Conservation (phyloP, 2,888 invertebrate genomes). For the Drosophila austrosaltans region DNA sequence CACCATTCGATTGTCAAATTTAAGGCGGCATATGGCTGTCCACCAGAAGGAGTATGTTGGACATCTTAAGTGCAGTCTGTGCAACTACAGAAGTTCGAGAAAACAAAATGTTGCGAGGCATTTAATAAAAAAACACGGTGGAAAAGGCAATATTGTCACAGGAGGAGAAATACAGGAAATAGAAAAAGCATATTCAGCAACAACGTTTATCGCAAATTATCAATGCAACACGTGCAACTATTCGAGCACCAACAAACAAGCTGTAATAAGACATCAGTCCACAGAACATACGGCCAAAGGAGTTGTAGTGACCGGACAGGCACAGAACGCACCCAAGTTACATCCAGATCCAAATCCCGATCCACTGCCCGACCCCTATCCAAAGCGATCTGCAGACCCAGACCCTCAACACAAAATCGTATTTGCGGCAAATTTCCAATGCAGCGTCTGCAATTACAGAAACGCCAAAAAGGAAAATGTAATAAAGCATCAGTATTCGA, state of each 20-base stretch:
- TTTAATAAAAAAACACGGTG: not conserved
- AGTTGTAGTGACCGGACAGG: not conserved
- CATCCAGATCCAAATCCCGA: not conserved
- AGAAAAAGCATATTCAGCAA: not conserved
- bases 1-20: not conserved
- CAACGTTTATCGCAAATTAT: not conserved
- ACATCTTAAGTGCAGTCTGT: not conserved
- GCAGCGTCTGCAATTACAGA: not conserved
- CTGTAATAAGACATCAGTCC: not conserved
- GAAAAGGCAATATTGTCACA: not conserved
- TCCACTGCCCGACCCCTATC: not conserved
- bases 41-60: not conserved
- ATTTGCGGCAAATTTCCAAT: constrained; percentile 1
- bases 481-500: not conserved
- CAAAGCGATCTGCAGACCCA: not conserved
- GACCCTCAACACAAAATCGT: not conserved
- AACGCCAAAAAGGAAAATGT: not conserved
- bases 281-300: not conserved
- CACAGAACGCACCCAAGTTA: not conserved
- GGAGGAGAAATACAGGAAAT: not conserved
- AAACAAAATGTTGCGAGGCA: constrained; percentile 7
- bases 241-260: not conserved
- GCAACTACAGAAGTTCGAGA: not conserved
- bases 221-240: not conserved
- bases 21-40: constrained; percentile 1